Evolutionary conservation across 1,140 invertebrate species (phyloP).

Genomic region (Aporrectodea caliginosa): DNA sequence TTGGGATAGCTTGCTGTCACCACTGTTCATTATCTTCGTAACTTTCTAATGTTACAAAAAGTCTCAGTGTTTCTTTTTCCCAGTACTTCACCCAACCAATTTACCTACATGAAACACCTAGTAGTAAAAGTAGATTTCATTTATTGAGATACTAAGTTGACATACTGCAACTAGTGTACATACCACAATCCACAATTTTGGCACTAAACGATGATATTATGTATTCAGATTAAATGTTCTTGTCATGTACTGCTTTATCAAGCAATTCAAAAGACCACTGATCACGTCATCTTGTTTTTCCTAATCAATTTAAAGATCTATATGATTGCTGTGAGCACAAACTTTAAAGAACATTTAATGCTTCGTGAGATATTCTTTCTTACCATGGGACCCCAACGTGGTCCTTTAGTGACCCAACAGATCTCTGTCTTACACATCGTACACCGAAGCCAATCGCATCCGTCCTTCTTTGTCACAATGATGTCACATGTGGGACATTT

Average conservation of each 20-base stretch:
- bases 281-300: no score
- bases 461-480: slow-evolving; percentile 86
- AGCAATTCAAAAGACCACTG: no score
- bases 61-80: no score
- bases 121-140: no score
- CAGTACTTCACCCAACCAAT: no score
- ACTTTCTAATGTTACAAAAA: no score
- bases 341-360: slow-evolving; percentile 37
- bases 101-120: no score
- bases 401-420: slow-evolving; percentile 86
- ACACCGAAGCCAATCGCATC: slow-evolving; percentile 90
- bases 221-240: neutral
- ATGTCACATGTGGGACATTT: slow-evolving; percentile 77
- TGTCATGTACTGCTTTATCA: no score
- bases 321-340: neutral
- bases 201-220: neutral
- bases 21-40: no score
- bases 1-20: no score
- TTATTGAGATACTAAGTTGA: no score
- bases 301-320: neutral
- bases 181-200: neutral
- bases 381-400: slow-evolving; percentile 76
- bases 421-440: slow-evolving; percentile 91
- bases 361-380: slow-evolving; percentile 27
- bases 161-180: no score